phyloP scores from a whole-genome alignment of 1,140 invertebrate species.

The Bombus consobrinus region DNA sequence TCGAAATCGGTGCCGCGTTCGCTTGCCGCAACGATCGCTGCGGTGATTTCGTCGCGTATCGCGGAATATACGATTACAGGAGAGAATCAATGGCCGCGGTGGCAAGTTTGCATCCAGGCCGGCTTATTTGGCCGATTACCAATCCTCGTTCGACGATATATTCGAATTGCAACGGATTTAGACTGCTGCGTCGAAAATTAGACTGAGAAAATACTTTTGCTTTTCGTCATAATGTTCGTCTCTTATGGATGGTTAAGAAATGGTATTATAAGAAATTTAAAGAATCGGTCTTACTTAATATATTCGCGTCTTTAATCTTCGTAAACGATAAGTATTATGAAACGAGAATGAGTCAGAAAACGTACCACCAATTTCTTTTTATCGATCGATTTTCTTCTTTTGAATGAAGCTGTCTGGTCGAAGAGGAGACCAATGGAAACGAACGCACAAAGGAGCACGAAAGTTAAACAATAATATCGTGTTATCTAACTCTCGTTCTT shows the following conservation, averaged over 20 bases:
- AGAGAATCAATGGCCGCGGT: constrained; percentile 36
- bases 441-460: no score
- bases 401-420: not conserved
- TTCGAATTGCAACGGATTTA: not conserved
- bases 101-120: not conserved
- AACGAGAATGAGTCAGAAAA: no score
- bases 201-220: not conserved
- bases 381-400: not conserved
- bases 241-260: not conserved
- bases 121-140: constrained; percentile 34
- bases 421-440: not conserved
- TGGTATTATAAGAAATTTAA: no score
- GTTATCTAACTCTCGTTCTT: no score
- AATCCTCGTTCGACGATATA: not conserved
- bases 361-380: not conserved
- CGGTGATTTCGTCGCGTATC: constrained; percentile 38
- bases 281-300: no score
- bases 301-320: no score
- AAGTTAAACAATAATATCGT: no score
- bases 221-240: not conserved
- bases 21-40: not conserved
- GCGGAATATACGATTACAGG: constrained; percentile 33
- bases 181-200: not conserved
- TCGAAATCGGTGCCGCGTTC: not conserved
- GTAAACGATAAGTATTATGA: not conserved